Evolutionary conservation across 2,797 vertebrate genomes (phyloP).

Genomic region (Clarias pachynema): DNA sequence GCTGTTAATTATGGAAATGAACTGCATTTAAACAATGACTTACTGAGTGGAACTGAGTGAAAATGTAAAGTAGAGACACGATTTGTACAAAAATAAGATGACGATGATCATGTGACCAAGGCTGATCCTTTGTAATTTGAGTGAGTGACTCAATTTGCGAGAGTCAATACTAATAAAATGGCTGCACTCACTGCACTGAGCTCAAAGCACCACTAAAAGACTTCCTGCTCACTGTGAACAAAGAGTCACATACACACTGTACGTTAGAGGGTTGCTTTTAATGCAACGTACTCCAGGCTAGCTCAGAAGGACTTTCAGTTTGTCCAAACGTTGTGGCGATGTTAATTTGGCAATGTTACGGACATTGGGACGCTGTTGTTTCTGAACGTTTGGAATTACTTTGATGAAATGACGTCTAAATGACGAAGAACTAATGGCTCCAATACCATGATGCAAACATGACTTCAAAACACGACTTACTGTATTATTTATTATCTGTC

Average conservation of each 20-base stretch:
- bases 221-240: not conserved
- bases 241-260: not conserved
- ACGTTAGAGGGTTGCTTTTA: not conserved
- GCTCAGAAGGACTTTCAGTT: too few relatives aligned
- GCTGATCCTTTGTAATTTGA: not conserved
- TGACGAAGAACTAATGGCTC: too few relatives aligned
- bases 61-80: not conserved
- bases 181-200: not conserved
- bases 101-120: not conserved
- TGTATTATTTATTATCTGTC: too few relatives aligned
- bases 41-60: too few relatives aligned
- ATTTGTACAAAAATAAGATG: not conserved
- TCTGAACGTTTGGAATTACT: too few relatives aligned
- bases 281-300: too few relatives aligned
- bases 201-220: not conserved
- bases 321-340: too few relatives aligned
- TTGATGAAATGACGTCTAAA: too few relatives aligned
- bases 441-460: too few relatives aligned
- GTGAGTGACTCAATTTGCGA: not conserved
- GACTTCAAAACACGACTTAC: too few relatives aligned
- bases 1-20: not conserved
- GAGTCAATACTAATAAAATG: not conserved
- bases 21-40: not conserved
- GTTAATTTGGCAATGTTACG: too few relatives aligned
- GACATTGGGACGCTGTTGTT: too few relatives aligned